Base-by-base conservation (phyloP, 2,888 invertebrate species). In the Phlogophora meticulosa region DNA sequence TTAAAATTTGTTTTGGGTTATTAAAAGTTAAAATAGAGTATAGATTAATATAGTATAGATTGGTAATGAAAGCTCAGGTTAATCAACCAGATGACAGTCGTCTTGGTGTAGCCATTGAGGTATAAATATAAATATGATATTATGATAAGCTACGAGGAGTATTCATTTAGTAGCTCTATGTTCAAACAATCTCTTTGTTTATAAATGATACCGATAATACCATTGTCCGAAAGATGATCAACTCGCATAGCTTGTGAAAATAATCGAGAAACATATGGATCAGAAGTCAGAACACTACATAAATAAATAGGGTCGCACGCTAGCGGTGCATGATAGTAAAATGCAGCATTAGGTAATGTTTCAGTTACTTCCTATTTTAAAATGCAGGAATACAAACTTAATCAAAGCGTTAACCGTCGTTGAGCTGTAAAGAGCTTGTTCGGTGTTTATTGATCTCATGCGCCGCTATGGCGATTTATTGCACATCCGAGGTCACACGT, bases 401-500 rank as follows among this genome's bases (percentile, higher is more conserved):
- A 20, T 57, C 43, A 48, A 48, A 46, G n/a, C 46, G 20, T 48
- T 36, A 69, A 48, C 20, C 5, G 24, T 62, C 10, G 28, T 74
- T 36, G 20, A 64, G 48, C 46, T 24, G 43, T 55, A 55, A 58
- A 59, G 46, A 56, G 40, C 51, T 74, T 38, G 64, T 52, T 43
- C 56, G 34, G 43, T 70, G 48, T 61, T 71, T 76, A 61, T 66
- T 76, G 72, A 51, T 66, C 55, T 72, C 72, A 72, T 56, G 51
- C 46, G 51, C 72, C 24, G 61, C 72, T 62, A 73, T 62, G 81
- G 83, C 76, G 77, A 81, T 85, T 82, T 85, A 87, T 83, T 80
- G 85, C 85, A 76, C 78, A 82, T 78, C 76, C 85, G 86, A 91
- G 88, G 89, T 89, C 88, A 90, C 92, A 92, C 92, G 92, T 92